Conservation (phyloP, 1,140 invertebrate genomes). For the Drosophila dunni region DNA sequence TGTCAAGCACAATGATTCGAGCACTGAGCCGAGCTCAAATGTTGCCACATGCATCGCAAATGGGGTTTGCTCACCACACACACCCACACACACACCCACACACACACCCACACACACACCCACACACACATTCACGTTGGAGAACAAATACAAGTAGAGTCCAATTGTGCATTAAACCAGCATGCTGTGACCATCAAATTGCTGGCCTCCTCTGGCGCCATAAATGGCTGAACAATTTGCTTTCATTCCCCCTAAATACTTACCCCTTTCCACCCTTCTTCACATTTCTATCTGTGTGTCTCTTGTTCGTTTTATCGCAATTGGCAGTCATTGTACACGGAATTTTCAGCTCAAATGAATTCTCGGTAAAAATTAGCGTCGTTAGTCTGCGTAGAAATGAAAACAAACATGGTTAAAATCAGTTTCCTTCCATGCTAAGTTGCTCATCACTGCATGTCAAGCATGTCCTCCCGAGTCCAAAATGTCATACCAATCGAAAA, state of each 20-base stretch:
- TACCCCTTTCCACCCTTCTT: not conserved
- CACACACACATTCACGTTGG: too few species aligned
- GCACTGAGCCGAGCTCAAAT: constrained; percentile 49
- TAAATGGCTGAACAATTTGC: constrained; percentile 65
- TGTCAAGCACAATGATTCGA: constrained; percentile 61
- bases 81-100: constrained; percentile 42
- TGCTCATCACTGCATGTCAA: too few species aligned
- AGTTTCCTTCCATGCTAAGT: too few species aligned
- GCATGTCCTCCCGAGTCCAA: too few species aligned
- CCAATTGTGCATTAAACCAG: constrained; percentile 25
- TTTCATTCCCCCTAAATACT: constrained; percentile 42
- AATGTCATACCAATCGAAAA: too few species aligned
- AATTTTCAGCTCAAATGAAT: constrained; percentile 36
- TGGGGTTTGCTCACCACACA: constrained; percentile 40
- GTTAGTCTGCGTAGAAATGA: not conserved
- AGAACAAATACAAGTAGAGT: constrained; percentile 20
- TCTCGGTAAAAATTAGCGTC: constrained; percentile 4
- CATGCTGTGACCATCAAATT: constrained; percentile 25
- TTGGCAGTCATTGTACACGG: constrained; percentile 69
- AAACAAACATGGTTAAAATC: not conserved
- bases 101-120: constrained; percentile 38
- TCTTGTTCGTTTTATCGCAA: constrained; percentile 38
- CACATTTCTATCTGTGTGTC: not conserved
- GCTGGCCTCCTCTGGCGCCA: constrained; percentile 52
- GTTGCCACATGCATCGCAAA: constrained; percentile 46